These are phyloP conservation scores for Eira barbara DNA, from an alignment of 2,113 vertebrate genomes.

Conservation along the genomic window DNA sequence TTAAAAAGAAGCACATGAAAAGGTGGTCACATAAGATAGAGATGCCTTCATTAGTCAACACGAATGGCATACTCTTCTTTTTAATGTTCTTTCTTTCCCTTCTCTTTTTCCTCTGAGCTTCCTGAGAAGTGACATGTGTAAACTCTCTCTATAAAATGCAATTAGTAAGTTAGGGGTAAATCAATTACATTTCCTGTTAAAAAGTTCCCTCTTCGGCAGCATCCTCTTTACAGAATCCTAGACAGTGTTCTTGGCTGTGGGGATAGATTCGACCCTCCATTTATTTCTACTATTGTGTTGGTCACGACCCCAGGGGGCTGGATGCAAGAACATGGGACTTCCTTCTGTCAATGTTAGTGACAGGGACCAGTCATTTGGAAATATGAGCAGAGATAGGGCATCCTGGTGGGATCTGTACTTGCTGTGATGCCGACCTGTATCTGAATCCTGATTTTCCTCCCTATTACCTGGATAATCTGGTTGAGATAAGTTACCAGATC, in stretches of 20 bases:
- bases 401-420: not conserved
- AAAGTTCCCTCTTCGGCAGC: not conserved
- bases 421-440: not conserved
- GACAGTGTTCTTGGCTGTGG: not conserved
- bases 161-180: conserved; percentile 58
- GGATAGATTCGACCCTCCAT: not conserved
- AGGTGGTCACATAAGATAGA: conserved; percentile 72
- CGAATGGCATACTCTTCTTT: conserved; percentile 56
- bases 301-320: not conserved
- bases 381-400: not conserved
- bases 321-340: not conserved
- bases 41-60: conserved; percentile 73
- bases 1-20: conserved; percentile 75
- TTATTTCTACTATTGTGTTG: not conserved
- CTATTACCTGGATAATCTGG: not conserved
- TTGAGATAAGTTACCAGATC: not conserved
- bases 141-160: conserved; percentile 49
- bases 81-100: conserved; percentile 51
- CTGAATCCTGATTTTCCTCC: not conserved
- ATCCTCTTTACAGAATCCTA: not conserved
- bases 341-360: not conserved
- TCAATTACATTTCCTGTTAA: conserved; percentile 26
- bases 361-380: not conserved
- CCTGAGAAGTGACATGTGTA: conserved; percentile 27
- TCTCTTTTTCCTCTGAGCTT: conserved; percentile 27